phyloP scores from a whole-genome alignment of 2,888 invertebrate genomes.

The Leptinotarsa rubiginosa region DNA sequence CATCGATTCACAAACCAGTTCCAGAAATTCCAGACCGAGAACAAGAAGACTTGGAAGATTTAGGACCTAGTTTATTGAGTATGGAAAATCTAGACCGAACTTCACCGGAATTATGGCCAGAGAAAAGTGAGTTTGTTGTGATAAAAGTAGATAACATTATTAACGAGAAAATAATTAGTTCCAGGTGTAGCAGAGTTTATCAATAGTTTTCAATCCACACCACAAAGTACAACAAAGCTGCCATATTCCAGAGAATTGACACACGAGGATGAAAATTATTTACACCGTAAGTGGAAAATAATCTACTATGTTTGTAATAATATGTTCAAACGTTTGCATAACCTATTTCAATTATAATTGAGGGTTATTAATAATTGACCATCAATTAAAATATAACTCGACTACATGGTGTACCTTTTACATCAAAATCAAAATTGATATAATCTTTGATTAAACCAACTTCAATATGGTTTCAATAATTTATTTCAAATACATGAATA shows the following conservation, averaged over 20 bases:
- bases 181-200: constrained; percentile 91
- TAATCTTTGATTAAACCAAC: no score
- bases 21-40: constrained; percentile 50
- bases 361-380: no score
- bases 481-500: no score
- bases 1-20: constrained; percentile 39
- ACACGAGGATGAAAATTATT: constrained; percentile 78
- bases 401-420: not conserved
- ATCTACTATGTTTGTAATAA: not conserved
- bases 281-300: constrained; percentile 77
- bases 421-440: no score
- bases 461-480: no score
- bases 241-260: constrained; percentile 79
- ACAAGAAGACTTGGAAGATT: constrained; percentile 55
- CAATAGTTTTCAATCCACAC: constrained; percentile 70
- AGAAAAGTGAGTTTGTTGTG: constrained; percentile 78
- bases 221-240: constrained; percentile 71
- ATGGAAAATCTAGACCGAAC: constrained; percentile 91
- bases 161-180: constrained; percentile 69
- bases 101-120: constrained; percentile 97
- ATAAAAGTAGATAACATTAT: not conserved
- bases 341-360: not conserved
- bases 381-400: no score
- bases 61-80: constrained; percentile 84
- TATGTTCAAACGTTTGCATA: not conserved